Conservation (phyloP, 2,888 invertebrate species). For the Lycocerus yunnanus region DNA sequence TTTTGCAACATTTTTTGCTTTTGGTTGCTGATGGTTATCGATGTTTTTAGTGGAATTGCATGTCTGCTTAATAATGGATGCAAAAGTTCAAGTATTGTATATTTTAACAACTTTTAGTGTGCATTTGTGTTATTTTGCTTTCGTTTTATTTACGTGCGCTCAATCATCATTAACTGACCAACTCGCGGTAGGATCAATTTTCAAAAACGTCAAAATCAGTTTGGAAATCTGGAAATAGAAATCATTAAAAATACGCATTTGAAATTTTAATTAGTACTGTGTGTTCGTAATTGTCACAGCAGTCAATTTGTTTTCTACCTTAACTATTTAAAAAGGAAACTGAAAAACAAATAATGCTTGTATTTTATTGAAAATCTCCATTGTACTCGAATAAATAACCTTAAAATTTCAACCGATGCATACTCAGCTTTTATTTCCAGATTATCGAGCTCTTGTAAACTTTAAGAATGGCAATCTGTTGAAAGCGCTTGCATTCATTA, state of each 20-base stretch:
- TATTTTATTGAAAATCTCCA: not conserved
- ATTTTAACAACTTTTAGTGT: conserved; percentile 52
- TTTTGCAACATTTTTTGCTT: conserved; percentile 40
- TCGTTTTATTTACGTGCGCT: conserved; percentile 31
- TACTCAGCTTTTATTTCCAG: not conserved
- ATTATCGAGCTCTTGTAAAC: not conserved
- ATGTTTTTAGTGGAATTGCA: conserved; percentile 57
- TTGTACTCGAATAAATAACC: not conserved
- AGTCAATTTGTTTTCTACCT: not conserved
- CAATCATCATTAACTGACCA: conserved; percentile 31
- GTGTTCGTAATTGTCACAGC: not conserved
- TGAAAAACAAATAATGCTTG: not conserved
- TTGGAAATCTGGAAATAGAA: not conserved
- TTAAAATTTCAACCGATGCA: not conserved
- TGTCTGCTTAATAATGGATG: conserved; percentile 31
- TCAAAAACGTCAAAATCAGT: conserved; percentile 16
- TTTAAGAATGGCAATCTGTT: not conserved
- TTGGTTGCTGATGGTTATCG: conserved; percentile 52
- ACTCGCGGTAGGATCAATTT: conserved; percentile 25
- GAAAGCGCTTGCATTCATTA: not conserved
- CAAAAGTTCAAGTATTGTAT: conserved; percentile 44
- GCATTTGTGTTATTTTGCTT: conserved; percentile 50
- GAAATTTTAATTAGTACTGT: not conserved
- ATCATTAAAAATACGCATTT: not conserved
- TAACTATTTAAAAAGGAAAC: not conserved